Conservation (phyloP, 2,113 vertebrate genomes). For the Mobula birostris region DNA sequence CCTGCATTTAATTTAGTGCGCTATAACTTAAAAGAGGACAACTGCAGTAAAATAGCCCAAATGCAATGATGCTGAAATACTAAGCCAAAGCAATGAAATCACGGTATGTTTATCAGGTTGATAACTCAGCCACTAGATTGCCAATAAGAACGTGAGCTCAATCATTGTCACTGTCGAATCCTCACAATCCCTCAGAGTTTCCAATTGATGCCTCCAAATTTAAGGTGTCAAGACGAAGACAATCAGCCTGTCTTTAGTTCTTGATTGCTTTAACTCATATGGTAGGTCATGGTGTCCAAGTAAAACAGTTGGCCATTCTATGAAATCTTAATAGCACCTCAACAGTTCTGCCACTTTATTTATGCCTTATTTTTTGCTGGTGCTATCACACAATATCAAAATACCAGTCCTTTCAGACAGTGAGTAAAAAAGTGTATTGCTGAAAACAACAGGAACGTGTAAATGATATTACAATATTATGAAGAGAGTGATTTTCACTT, state of each 20-base stretch:
- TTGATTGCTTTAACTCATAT: background rate
- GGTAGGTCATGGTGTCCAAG: background rate
- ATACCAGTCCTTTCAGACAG: background rate
- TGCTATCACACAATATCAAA: constrained; percentile 17
- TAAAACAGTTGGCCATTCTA: background rate
- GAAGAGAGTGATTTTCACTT: constrained; percentile 20
- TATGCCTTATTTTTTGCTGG: background rate
- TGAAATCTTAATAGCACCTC: background rate
- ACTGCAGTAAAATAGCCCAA: background rate
- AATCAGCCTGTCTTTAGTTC: background rate
- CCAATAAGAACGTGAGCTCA: background rate
- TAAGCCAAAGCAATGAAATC: background rate
- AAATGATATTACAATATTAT: constrained; percentile 28
- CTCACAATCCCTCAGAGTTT: background rate
- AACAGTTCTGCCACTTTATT: background rate
- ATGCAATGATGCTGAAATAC: background rate
- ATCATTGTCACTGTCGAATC: background rate
- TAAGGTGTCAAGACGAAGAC: background rate
- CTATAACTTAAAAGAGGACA: background rate
- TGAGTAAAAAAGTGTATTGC: constrained; percentile 11
- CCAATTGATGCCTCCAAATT: background rate
- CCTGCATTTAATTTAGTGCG: background rate
- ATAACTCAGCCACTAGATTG: background rate
- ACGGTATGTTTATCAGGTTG: background rate
- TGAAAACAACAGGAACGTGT: constrained; percentile 33